A percentile compares a stretch with the other conserved stretches of the same genome.
Conservation (phyloP, 2,888 invertebrate species). For the Serrognathus titanus region DNA sequence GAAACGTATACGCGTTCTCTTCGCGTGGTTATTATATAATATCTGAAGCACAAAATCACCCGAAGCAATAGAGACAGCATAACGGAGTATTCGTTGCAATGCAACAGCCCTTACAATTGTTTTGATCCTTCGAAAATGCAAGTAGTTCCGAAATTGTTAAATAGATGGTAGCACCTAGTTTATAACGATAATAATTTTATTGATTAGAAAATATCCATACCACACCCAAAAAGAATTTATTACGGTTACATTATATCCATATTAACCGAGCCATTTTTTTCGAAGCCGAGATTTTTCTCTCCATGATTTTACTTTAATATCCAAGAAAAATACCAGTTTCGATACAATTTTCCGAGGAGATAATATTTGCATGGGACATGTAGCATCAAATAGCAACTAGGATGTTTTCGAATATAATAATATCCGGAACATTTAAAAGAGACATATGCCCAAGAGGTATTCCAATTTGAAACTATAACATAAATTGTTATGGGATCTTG, state of each 20-base stretch:
- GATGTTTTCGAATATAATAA: slow-evolving; percentile 13
- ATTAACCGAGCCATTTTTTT: no score
- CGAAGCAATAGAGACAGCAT: slow-evolving; percentile 38
- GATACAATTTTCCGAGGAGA: no score
- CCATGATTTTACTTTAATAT: no score
- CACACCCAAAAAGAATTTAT: slow-evolving; percentile 5
- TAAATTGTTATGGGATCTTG: slow-evolving; percentile 42
- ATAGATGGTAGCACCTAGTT: slow-evolving; percentile 35
- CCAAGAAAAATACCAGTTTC: no score
- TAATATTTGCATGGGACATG: no score
- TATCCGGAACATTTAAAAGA: slow-evolving; percentile 20
- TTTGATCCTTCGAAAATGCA: slow-evolving; percentile 13
- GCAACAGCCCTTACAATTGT: slow-evolving; percentile 39
- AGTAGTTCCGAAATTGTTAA: slow-evolving; percentile 34
- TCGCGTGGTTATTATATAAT: no score
- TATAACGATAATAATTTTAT: slow-evolving; percentile 10
- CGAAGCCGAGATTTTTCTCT: no score
- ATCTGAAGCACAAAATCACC: slow-evolving; percentile 1
- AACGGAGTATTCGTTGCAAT: slow-evolving; percentile 34
- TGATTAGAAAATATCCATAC: slow-evolving; percentile 7
- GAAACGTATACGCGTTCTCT: no score
- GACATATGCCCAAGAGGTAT: slow-evolving; percentile 29
- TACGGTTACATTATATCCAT: no score
- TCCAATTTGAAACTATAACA: slow-evolving; percentile 29
- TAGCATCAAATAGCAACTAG: no score